A percentile compares a stretch with the other conserved stretches of the same genome.
Evolutionary conservation across 2,888 invertebrate genomes (phyloP).

Genomic region (Apotomis betuletana): DNA sequence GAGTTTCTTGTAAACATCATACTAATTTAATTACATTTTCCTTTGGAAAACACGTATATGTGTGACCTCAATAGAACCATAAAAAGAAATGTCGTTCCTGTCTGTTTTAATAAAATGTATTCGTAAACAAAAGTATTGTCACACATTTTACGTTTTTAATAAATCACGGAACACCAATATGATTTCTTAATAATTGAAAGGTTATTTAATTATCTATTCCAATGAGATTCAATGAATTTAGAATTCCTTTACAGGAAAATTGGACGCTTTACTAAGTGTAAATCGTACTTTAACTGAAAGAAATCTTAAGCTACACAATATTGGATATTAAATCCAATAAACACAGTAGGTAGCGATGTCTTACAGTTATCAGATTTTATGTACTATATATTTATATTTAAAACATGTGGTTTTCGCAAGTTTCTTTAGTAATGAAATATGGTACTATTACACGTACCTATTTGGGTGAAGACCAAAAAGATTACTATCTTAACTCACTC

Average conservation of each 20-base stretch:
- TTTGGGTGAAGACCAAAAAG: too few species aligned
- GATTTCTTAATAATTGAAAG: too few species aligned
- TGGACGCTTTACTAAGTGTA: neutral
- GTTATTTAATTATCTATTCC: neutral
- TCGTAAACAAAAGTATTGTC: too few species aligned
- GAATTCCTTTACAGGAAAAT: neutral
- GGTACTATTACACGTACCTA: slow-evolving; percentile 48
- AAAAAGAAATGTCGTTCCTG: too few species aligned
- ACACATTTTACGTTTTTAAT: too few species aligned
- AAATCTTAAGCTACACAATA: neutral
- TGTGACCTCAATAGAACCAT: too few species aligned
- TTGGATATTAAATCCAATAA: neutral
- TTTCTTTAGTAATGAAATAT: slow-evolving; percentile 17
- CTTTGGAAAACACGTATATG: too few species aligned
- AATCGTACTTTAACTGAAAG: neutral
- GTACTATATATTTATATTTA: slow-evolving; percentile 19
- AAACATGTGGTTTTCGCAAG: slow-evolving; percentile 19
- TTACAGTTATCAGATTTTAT: neutral
- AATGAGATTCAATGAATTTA: neutral
- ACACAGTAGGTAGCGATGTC: neutral
- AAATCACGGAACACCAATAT: too few species aligned
- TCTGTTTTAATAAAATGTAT: too few species aligned
- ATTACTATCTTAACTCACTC: too few species aligned
- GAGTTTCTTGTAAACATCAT: too few species aligned
- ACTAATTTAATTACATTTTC: too few species aligned